Conservation (phyloP, 2,797 vertebrate species). For the Vipera ursinii region DNA sequence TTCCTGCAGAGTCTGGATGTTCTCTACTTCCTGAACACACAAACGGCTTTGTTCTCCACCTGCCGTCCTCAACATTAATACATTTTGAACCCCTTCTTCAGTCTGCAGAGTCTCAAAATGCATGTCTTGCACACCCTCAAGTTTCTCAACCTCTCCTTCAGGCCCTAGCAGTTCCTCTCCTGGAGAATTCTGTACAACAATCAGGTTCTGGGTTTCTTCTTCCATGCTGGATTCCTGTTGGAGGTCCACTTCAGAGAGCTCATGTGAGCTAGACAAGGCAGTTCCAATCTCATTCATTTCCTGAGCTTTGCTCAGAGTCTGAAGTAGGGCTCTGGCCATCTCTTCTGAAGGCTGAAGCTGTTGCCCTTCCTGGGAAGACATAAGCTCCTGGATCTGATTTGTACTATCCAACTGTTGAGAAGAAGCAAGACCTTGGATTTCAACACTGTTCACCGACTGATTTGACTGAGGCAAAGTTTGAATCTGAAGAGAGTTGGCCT, state of each 20-base stretch:
- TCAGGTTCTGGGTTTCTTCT: slow-evolving; percentile 56
- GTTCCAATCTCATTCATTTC: background rate
- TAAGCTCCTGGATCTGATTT: slow-evolving; percentile 33
- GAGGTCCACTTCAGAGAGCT: slow-evolving; percentile 22
- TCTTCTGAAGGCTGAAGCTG: slow-evolving; percentile 60
- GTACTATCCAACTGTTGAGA: background rate
- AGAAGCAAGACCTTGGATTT: slow-evolving; percentile 19
- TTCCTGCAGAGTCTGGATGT: slow-evolving; percentile 56
- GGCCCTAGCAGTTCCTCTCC: slow-evolving; percentile 46
- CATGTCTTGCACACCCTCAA: slow-evolving; percentile 61
- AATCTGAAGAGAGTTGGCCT: slow-evolving; percentile 53
- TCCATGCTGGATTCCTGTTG: slow-evolving; percentile 22
- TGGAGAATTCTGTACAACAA: slow-evolving; percentile 65
- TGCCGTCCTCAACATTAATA: slow-evolving; percentile 65
- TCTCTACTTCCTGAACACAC: slow-evolving; percentile 70
- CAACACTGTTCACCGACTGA: slow-evolving; percentile 3
- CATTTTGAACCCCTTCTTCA: slow-evolving; percentile 68
- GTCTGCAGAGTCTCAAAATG: slow-evolving; percentile 69
- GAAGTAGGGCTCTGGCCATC: slow-evolving; percentile 52
- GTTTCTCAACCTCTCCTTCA: slow-evolving; percentile 26
- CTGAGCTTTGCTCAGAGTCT: slow-evolving; percentile 28
- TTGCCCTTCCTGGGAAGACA: slow-evolving; percentile 24
- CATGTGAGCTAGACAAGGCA: slow-evolving; percentile 13
- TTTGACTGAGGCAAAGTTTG: slow-evolving; percentile 25
- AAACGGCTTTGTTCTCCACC: slow-evolving; percentile 66